phyloP scores from a whole-genome alignment of 2,113 vertebrate genomes.

The Solea senegalensis region DNA sequence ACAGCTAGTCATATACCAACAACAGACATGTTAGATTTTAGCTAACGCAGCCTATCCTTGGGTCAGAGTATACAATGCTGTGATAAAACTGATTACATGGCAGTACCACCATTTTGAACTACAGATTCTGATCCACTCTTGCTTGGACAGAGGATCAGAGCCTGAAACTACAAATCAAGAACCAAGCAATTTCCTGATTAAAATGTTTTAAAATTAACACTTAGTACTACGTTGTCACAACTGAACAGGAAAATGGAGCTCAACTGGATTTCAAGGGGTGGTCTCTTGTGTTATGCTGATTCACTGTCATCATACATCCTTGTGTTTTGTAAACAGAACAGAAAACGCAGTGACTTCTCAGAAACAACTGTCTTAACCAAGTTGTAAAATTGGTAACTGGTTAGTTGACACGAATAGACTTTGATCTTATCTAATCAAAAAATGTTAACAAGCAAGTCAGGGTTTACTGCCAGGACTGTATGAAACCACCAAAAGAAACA shows the following conservation, averaged over 20 bases:
- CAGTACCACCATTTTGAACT: conserved; percentile 57
- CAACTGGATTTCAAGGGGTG: neutral
- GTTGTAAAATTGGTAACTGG: conserved; percentile 37
- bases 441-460: neutral
- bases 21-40: conserved; percentile 51
- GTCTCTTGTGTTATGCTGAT: conserved; percentile 16
- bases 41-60: conserved; percentile 56
- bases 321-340: conserved; percentile 34
- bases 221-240: neutral
- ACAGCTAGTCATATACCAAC: conserved; percentile 22
- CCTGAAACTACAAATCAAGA: conserved; percentile 8
- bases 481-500: conserved; percentile 1
- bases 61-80: conserved; percentile 71
- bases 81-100: conserved; percentile 72
- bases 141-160: conserved; percentile 14
- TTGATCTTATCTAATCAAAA: conserved; percentile 7
- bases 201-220: neutral
- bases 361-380: conserved; percentile 32
- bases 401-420: conserved; percentile 1
- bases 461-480: conserved; percentile 1
- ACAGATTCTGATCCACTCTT: conserved; percentile 18
- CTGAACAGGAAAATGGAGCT: neutral
- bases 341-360: conserved; percentile 21
- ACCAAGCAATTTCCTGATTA: neutral
- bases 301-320: conserved; percentile 30